Evolutionary conservation across 2,797 vertebrate species (phyloP).

Genomic region (Sebastes trivittatus): DNA sequence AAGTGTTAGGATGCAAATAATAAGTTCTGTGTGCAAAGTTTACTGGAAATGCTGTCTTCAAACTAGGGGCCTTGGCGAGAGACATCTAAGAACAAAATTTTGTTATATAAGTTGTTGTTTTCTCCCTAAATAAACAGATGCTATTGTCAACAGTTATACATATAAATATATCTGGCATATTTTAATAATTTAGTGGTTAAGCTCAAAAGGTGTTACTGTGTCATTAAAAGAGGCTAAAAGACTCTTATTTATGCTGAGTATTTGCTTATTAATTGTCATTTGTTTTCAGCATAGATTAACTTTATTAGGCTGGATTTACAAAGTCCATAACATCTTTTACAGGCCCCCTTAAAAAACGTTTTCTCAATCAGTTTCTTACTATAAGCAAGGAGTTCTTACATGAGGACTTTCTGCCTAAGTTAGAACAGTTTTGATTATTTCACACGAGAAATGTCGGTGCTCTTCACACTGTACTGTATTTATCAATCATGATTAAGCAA

Average conservation of each 20-base stretch:
- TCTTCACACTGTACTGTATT: not conserved
- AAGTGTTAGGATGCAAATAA: not conserved
- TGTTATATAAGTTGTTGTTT: not conserved
- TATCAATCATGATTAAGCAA: not conserved
- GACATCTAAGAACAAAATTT: not conserved
- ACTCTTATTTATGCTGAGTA: not conserved
- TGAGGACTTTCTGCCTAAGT: too few relatives aligned
- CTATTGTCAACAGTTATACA: slow-evolving; percentile 8
- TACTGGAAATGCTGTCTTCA: slow-evolving; percentile 64
- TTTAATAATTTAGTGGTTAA: not conserved
- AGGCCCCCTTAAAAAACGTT: not conserved
- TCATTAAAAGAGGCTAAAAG: slow-evolving; percentile 9
- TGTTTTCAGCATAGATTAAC: not conserved
- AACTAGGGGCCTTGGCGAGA: slow-evolving; percentile 55
- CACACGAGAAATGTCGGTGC: not conserved
- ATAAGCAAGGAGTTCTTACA: not conserved
- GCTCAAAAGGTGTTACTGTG: not conserved
- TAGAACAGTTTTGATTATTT: not conserved
- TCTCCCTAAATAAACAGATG: slow-evolving; percentile 13
- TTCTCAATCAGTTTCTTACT: not conserved
- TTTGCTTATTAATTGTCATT: not conserved
- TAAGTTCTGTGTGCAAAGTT: slow-evolving; percentile 21
- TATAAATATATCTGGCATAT: not conserved
- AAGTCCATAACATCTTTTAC: not conserved
- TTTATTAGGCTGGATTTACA: not conserved